Conservation (phyloP, 2,113 vertebrate genomes). For the Eurypyga helias region DNA sequence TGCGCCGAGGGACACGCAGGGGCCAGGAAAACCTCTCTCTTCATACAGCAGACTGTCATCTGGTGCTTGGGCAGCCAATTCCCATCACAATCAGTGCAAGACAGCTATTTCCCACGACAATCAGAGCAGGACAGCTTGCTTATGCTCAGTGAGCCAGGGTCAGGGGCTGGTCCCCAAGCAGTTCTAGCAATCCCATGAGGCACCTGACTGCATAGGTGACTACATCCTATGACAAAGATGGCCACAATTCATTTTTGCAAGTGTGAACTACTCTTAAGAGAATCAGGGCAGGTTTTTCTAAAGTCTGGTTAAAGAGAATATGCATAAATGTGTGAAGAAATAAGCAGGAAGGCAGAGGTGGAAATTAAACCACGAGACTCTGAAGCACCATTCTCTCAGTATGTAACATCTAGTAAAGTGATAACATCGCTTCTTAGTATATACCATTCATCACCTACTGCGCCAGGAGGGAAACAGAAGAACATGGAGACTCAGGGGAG, state of each 20-base stretch:
- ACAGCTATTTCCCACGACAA: neutral
- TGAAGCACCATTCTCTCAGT: neutral
- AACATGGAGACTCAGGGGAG: neutral
- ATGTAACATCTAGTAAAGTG: neutral
- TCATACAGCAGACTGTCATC: neutral
- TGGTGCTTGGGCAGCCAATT: neutral
- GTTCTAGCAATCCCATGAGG: neutral
- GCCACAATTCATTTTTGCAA: neutral
- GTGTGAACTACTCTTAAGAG: neutral
- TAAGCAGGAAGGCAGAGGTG: neutral
- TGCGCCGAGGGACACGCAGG: neutral
- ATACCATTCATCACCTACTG: neutral
- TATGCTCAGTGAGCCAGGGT: neutral
- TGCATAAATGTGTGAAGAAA: neutral
- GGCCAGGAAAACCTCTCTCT: neutral
- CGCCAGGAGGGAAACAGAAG: constrained; percentile 1
- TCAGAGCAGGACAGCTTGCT: neutral
- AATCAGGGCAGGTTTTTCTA: neutral
- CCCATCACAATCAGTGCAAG: neutral
- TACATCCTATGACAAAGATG: neutral
- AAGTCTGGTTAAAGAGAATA: neutral
- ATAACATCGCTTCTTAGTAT: neutral
- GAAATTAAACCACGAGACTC: neutral
- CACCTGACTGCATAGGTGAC: neutral
- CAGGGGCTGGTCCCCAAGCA: neutral